Base-by-base conservation (phyloP, 2,113 vertebrate species). In the human (Homo sapiens) region DNA sequence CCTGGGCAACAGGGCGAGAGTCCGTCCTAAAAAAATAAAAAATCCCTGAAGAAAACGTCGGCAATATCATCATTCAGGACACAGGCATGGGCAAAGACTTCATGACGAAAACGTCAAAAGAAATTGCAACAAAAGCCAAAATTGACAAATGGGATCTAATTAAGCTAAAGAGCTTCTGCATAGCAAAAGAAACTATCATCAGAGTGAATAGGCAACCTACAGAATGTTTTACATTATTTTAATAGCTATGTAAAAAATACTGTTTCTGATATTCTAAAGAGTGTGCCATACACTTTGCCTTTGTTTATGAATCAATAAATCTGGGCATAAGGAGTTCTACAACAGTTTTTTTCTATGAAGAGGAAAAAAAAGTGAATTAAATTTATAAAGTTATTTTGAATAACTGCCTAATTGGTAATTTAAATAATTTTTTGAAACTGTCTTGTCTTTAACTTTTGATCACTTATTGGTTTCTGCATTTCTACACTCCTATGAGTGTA, bases 391-490 rank as follows among this genome's bases (percentile, higher is more conserved):
- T 57, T 82, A 40, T 70, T 93, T 93, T 96, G 72, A 94, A 5
- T 80, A 48, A 27, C 13, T 40, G 25, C 48, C 25, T 50, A 86
- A 92, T 2, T 61, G 25, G 80, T 75, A 18, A 23, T 40, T 94
- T 38, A 86, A 85, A 70, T 94, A 93, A 96, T 59, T 52, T n/a
- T 87, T 92, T 75, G 68, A 93, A 82, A 18, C 13, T 68, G 16
- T 35, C 38, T 59, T 45, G 52, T 20, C 52, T 55, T 55, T 55
- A 68, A 80, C 57, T 75, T 84, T 20, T 45, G 38, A 43, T 85
- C 61, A 16, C 22, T 38, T 38, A 38, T 2, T 64, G 25, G 75
- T 50, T 82, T 92, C 7, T 68, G 17, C 40, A 48, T 66, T 81
- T 93, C n/a, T 38, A 38, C 38, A 38, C 27, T 61, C 8, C 68